Conservation (phyloP, 2,888 invertebrate species). For the Sinopyrophorus schimmeli region DNA sequence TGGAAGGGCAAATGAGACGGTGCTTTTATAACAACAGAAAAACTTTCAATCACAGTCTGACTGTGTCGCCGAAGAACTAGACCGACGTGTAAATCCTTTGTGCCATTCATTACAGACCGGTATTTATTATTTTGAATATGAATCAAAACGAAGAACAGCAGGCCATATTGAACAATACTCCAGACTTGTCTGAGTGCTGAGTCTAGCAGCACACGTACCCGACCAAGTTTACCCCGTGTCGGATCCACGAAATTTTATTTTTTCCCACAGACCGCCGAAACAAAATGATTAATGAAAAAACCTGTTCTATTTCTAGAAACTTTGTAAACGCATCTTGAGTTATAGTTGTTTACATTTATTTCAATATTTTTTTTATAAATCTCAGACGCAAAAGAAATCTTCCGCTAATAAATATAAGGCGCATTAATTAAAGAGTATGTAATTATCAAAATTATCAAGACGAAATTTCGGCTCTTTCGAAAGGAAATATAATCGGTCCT, state of each 20-base stretch:
- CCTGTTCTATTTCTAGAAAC: constrained; percentile 20
- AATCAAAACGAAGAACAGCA: constrained; percentile 32
- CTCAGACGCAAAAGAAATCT: no score
- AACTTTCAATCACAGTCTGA: constrained; percentile 30
- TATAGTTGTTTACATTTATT: constrained; percentile 9
- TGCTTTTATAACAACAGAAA: constrained; percentile 10
- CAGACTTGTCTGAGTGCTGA: constrained; percentile 30
- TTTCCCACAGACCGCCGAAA: constrained; percentile 27
- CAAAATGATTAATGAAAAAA: constrained; percentile 27
- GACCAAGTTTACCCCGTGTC: constrained; percentile 13
- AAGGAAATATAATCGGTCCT: no score
- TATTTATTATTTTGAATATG: constrained; percentile 39
- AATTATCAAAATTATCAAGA: no score
- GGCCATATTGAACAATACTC: constrained; percentile 27
- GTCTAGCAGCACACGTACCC: constrained; percentile 19
- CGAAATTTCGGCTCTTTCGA: no score
- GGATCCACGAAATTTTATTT: constrained; percentile 21
- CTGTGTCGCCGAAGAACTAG: constrained; percentile 30
- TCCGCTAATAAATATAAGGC: no score
- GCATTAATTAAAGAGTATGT: no score
- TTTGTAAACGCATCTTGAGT: constrained; percentile 1
- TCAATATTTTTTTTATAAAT: no score
- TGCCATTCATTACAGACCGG: constrained; percentile 37
- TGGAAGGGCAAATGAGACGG: constrained; percentile 32
- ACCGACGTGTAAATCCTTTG: constrained; percentile 36